Evolutionary conservation across 2,113 vertebrate species (phyloP).

Genomic region (Hypocryptadius cinnamomeus): DNA sequence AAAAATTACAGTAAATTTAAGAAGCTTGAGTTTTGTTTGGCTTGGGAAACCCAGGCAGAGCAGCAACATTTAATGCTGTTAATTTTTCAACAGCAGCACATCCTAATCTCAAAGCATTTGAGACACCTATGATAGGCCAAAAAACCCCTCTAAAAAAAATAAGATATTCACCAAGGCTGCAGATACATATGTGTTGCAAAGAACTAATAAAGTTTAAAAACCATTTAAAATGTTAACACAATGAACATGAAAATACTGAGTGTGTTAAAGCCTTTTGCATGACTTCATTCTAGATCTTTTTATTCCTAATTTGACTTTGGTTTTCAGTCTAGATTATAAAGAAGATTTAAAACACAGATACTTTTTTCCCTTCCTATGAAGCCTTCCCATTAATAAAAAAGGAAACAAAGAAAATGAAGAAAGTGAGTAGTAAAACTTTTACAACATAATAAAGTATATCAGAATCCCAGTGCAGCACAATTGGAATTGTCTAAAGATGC

Average conservation of each 20-base stretch:
- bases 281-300: conserved; percentile 19
- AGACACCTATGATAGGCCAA: neutral
- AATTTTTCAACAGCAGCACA: neutral
- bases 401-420: conserved; percentile 54
- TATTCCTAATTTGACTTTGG: conserved; percentile 16
- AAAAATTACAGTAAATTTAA: neutral
- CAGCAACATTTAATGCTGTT: neutral
- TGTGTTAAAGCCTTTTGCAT: neutral
- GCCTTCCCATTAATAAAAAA: conserved; percentile 60
- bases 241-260: neutral
- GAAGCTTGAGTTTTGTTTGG: neutral
- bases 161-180: neutral
- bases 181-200: neutral
- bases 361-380: neutral
- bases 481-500: conserved; percentile 53
- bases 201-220: neutral
- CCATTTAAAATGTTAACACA: neutral
- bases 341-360: conserved; percentile 43
- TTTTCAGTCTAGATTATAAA: conserved; percentile 46
- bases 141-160: neutral
- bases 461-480: conserved; percentile 45
- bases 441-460: conserved; percentile 47
- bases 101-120: neutral
- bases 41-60: neutral
- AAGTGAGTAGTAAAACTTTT: conserved; percentile 62